Evolutionary conservation across 1,140 invertebrate genomes (phyloP).

Genomic region (Meteorus sp.): DNA sequence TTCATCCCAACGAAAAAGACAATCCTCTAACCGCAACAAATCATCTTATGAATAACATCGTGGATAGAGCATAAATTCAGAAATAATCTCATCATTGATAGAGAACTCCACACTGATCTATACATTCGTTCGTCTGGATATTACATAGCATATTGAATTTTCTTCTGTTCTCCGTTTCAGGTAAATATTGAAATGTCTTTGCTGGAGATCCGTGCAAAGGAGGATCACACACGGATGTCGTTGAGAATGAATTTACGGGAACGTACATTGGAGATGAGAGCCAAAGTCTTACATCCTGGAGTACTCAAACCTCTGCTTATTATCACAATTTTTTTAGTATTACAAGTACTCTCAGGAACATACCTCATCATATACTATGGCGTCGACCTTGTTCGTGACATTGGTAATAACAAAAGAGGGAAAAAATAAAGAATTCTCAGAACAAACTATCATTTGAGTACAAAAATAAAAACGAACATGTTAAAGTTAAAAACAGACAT

Average conservation of each 20-base stretch:
- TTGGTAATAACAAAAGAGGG: too few relatives aligned
- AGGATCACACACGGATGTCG: slow-evolving; percentile 31
- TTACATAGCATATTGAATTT: not conserved
- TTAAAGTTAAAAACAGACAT: too few relatives aligned
- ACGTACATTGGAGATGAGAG: slow-evolving; percentile 36
- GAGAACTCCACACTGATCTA: too few relatives aligned
- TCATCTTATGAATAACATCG: too few relatives aligned
- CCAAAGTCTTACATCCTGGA: slow-evolving; percentile 56
- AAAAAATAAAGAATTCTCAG: too few relatives aligned
- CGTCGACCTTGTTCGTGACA: slow-evolving; percentile 66
- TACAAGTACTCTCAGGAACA: slow-evolving; percentile 73
- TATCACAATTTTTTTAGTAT: slow-evolving; percentile 69
- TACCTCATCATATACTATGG: slow-evolving; percentile 76
- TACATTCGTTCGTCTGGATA: not conserved
- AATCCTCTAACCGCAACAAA: too few relatives aligned
- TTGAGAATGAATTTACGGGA: slow-evolving; percentile 28
- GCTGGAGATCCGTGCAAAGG: slow-evolving; percentile 35
- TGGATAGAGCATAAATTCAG: too few relatives aligned
- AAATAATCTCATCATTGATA: too few relatives aligned
- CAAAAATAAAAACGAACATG: too few relatives aligned
- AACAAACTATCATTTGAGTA: too few relatives aligned
- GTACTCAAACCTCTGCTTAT: slow-evolving; percentile 72
- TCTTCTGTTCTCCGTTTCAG: slow-evolving; percentile 26
- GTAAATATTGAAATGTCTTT: slow-evolving; percentile 38
- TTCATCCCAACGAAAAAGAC: too few relatives aligned